Percentiles rank a stretch among this genome's conserved stretches.
Evolutionary conservation across 2,888 invertebrate genomes (phyloP).

Genomic region (Sepioteuthis lessoniana): DNA sequence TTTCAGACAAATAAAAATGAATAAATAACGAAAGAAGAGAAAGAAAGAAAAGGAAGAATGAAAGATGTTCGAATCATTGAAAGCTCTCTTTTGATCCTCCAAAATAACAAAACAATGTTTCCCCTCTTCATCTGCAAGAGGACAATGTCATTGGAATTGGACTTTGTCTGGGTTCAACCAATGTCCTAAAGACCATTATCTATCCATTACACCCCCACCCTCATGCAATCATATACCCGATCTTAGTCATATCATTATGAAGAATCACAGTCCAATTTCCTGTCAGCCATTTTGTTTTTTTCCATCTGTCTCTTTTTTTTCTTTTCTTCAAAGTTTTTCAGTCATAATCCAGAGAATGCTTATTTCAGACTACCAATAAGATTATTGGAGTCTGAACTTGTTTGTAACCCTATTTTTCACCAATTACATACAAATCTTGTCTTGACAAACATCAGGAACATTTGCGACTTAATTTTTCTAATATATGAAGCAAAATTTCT

Average conservation of each 20-base stretch:
- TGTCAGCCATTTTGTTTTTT: background rate
- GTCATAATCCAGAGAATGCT: slow-evolving; percentile 33
- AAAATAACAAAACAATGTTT: background rate
- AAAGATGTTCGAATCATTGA: too few species aligned
- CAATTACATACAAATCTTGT: background rate
- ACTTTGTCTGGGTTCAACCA: slow-evolving; percentile 33
- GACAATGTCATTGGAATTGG: background rate
- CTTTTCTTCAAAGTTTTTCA: background rate
- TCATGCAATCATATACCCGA: background rate
- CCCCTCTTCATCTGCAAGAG: background rate
- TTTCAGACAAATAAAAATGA: too few species aligned
- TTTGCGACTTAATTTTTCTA: too few species aligned
- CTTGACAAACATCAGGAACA: background rate
- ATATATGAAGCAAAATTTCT: background rate
- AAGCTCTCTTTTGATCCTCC: background rate
- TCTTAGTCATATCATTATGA: background rate
- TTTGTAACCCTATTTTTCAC: background rate
- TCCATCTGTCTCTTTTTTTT: background rate
- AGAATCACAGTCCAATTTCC: slow-evolving; percentile 1
- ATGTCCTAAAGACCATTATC: background rate
- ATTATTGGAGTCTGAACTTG: background rate
- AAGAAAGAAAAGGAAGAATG: too few species aligned
- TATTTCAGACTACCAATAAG: background rate
- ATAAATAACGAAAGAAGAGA: too few species aligned
- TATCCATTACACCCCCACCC: background rate